phyloP scores from a whole-genome alignment of 2,888 invertebrate species.

The Drymonia ruficornis region DNA sequence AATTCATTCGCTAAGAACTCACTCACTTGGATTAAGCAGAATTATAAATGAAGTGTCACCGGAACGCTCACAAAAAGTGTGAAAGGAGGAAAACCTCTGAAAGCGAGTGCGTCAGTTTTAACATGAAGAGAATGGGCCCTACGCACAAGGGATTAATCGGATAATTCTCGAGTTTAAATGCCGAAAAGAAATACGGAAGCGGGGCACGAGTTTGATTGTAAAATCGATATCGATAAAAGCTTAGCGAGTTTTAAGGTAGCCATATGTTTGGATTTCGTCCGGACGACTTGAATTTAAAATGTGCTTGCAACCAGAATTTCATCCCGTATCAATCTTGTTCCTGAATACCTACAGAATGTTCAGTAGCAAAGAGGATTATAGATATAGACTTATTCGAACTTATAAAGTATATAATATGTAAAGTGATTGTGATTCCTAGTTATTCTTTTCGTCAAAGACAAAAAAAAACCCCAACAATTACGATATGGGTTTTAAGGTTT shows the following conservation, averaged over 20 bases:
- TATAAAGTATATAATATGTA: too few relatives aligned
- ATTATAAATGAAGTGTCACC: constrained; percentile 83
- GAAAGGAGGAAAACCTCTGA: constrained; percentile 67
- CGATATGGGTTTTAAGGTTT: too few relatives aligned
- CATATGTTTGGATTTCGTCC: constrained; percentile 12
- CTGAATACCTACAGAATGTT: too few relatives aligned
- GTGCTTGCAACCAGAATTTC: not conserved
- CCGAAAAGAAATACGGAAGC: constrained; percentile 44
- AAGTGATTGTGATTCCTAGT: too few relatives aligned
- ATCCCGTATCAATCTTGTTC: not conserved
- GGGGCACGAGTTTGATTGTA: constrained; percentile 40
- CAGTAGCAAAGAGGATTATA: too few relatives aligned
- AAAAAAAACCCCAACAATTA: too few relatives aligned
- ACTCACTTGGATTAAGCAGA: constrained; percentile 81
- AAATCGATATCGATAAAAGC: constrained; percentile 39
- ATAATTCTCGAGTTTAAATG: constrained; percentile 57
- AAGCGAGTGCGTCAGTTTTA: constrained; percentile 66
- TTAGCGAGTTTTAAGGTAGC: constrained; percentile 20
- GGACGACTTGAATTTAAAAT: constrained; percentile 6
- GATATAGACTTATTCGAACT: too few relatives aligned
- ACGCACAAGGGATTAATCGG: constrained; percentile 58
- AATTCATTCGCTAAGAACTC: constrained; percentile 82
- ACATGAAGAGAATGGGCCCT: constrained; percentile 62
- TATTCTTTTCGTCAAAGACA: too few relatives aligned
- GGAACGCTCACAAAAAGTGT: constrained; percentile 73